These are phyloP conservation scores for Ophion obscuratus DNA, from an alignment of 2,888 invertebrate genomes.

Conservation along the genomic window DNA sequence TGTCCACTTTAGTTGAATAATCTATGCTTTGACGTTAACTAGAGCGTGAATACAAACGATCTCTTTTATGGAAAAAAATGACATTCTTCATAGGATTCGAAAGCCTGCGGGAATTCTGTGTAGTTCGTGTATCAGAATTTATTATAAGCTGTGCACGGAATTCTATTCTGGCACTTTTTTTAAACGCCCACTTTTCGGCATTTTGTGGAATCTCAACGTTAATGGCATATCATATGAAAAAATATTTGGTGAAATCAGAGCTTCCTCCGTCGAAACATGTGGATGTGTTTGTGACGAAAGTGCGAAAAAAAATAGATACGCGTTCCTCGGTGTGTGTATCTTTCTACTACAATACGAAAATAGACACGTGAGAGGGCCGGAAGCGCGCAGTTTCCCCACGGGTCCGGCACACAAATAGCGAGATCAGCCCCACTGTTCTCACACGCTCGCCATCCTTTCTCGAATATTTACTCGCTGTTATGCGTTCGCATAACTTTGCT, in stretches of 20 bases:
- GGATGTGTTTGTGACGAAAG: constrained; percentile 18
- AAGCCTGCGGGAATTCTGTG: too few species aligned
- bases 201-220: not conserved
- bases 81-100: too few species aligned
- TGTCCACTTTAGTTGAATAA: too few species aligned
- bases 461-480: constrained; percentile 30
- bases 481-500: constrained; percentile 60
- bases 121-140: too few species aligned
- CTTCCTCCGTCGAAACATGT: not conserved
- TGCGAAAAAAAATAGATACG: constrained; percentile 41
- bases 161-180: too few species aligned
- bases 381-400: constrained; percentile 76
- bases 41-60: too few species aligned
- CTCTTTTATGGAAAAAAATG: too few species aligned
- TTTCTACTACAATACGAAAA: constrained; percentile 69
- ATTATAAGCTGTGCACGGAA: too few species aligned
- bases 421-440: constrained; percentile 60
- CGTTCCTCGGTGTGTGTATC: constrained; percentile 26
- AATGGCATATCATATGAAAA: not conserved
- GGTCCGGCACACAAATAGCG: constrained; percentile 76
- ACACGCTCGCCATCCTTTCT: constrained; percentile 69
- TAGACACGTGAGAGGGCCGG: constrained; percentile 73
- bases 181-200: not conserved
- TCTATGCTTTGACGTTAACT: too few species aligned
- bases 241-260: not conserved